Evolutionary conservation across 2,888 invertebrate species (phyloP), one percentile per base, ranked within the genome.

Genomic region (Eudemis profundana): DNA sequence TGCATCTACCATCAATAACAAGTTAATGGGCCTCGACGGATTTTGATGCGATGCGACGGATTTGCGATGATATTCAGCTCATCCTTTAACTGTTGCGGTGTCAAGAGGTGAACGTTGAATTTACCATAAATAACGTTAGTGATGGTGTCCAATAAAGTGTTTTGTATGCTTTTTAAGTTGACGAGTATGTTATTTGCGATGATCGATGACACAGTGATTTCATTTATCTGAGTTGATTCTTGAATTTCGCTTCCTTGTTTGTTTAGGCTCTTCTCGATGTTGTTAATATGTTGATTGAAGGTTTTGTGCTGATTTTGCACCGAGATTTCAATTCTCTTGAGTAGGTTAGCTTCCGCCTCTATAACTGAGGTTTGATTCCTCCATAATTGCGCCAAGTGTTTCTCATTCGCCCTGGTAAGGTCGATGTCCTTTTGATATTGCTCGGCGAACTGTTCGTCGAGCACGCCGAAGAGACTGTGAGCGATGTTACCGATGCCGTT

Each of bases 271-370:
- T 4, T 42, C 42, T 42, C 17, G 42, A 17, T 15, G 5, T 8
- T 42, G 3, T 17, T 42, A 15, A 42, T 42, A 5, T 38, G 38
- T 38, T 38, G 38, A 42, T 42, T 42, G 47, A n/a, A 36, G 10
- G 36, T 36, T 12, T 36, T 36, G 10, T 36, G 36, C 36, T 36
- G 36, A 36, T 36, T 36, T 36, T 36, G 8, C 36, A 36, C 10
- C 10, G 36, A 36, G 8, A 7, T 36, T 10, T 36, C 5, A 7
- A 36, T 8, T 36, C 36, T 36, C 8, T 36, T 36, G 3, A 36
- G 36, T 2, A 36, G 10, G 36, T 36, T 36, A 36, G 4, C 4
- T 36, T 36, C 36, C 12, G 36, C 36, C 36, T 36, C 36, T 36
- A 12, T 36, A 36, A 36, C 36, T 36, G 36, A 36, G 2, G 36